Evolutionary conservation across 2,797 vertebrate species (phyloP).

Genomic region (Gymnocypris eckloni): DNA sequence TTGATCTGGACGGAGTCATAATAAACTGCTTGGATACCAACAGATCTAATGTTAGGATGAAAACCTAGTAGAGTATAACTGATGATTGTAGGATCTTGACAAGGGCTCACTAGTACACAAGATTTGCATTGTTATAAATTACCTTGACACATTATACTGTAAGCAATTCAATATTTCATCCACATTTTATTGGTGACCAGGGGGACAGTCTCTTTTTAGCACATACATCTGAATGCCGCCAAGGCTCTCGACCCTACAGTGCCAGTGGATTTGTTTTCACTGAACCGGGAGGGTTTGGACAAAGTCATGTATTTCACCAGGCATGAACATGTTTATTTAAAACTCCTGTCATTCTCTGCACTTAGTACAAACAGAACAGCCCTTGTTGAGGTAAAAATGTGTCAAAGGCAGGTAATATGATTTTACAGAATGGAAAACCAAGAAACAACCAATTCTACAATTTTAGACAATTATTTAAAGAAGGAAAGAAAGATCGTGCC

Average conservation of each 20-base stretch:
- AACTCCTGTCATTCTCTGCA: constrained; percentile 58
- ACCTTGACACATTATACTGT: not conserved
- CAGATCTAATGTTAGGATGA: not conserved
- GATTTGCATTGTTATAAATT: not conserved
- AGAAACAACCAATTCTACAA: not conserved
- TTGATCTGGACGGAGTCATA: not conserved
- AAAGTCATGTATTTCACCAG: constrained; percentile 59
- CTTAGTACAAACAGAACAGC: constrained; percentile 59
- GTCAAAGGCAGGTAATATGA: not conserved
- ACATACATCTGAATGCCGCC: not conserved
- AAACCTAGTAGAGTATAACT: not conserved
- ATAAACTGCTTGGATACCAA: not conserved
- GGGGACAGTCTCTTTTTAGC: not conserved
- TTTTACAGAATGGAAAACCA: constrained; percentile 13
- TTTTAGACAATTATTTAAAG: not conserved
- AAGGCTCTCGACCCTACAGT: not conserved
- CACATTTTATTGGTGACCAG: not conserved
- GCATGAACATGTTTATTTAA: constrained; percentile 66
- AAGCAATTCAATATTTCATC: not conserved
- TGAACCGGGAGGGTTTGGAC: constrained; percentile 53
- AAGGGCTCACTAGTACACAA: not conserved
- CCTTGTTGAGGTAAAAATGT: constrained; percentile 57
- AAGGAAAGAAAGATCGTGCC: not conserved
- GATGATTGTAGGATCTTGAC: not conserved
- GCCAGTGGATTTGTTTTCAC: constrained; percentile 64